Evolutionary conservation across 1,140 invertebrate species (phyloP).

Genomic region (Nephotettix cincticeps): DNA sequence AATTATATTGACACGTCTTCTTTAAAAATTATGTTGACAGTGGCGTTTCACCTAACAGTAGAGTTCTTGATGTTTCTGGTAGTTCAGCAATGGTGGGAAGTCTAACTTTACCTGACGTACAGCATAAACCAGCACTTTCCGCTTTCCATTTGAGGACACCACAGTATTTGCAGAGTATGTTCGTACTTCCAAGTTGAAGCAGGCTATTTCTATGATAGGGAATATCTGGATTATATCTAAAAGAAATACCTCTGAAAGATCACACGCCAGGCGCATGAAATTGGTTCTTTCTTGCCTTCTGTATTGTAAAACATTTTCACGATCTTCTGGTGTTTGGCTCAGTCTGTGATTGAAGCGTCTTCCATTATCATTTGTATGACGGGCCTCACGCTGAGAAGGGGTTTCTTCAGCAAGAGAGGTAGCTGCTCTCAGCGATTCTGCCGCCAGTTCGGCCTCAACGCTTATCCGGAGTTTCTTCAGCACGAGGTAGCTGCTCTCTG

Average conservation of each 20-base stretch:
- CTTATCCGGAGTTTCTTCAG: no score
- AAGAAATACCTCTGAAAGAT: not conserved
- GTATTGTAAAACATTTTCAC: no score
- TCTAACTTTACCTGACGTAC: conserved; percentile 35
- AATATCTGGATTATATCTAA: not conserved
- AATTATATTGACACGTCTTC: not conserved
- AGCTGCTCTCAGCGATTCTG: no score
- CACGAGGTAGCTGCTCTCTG: no score
- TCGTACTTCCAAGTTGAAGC: conserved; percentile 38
- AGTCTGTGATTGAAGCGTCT: no score
- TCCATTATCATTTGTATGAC: no score
- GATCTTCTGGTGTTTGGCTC: no score
- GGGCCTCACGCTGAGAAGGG: no score
- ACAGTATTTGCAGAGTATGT: conserved; percentile 38
- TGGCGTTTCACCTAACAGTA: not conserved
- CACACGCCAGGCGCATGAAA: no score
- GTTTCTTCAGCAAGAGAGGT: no score
- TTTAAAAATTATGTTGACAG: not conserved
- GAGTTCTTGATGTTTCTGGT: conserved; percentile 30
- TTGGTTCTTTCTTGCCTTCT: no score
- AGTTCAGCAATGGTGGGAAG: conserved; percentile 31
- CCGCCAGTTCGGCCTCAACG: no score
- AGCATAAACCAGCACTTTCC: conserved; percentile 43
- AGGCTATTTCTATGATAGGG: not conserved
- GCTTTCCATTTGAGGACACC: conserved; percentile 44